phyloP scores from a whole-genome alignment of 2,888 invertebrate species.

The Pedicia rivosa region DNA sequence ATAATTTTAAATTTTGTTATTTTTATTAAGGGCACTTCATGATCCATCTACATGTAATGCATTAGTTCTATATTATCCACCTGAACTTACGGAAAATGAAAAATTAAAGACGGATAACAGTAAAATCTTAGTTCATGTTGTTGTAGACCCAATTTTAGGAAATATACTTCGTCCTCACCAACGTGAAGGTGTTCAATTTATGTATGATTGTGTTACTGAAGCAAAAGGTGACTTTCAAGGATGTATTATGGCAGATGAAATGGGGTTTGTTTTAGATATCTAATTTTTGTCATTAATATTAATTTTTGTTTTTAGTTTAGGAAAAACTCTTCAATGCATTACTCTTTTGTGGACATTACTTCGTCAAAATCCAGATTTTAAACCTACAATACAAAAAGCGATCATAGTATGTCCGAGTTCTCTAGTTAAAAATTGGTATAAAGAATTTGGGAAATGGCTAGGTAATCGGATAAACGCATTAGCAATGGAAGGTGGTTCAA shows the following conservation, averaged over 20 bases:
- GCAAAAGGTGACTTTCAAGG: constrained; percentile 69
- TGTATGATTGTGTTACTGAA: constrained; percentile 98
- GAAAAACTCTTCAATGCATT: constrained; percentile 96
- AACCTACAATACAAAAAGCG: constrained; percentile 78
- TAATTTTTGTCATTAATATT: neutral
- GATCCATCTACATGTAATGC: constrained; percentile 90
- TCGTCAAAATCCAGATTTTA: constrained; percentile 82
- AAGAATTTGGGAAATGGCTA: constrained; percentile 96
- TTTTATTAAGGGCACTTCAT: constrained; percentile 47
- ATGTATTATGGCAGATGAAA: constrained; percentile 99
- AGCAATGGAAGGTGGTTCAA: constrained; percentile 75
- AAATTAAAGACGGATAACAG: constrained; percentile 59
- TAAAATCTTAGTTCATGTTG: constrained; percentile 69
- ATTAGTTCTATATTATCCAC: constrained; percentile 73
- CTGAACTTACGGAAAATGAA: constrained; percentile 71
- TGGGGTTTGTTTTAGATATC: constrained; percentile 66
- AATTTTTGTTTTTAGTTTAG: constrained; percentile 35
- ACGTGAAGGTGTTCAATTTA: constrained; percentile 95
- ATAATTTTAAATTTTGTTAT: constrained; percentile 20
- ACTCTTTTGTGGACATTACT: constrained; percentile 89
- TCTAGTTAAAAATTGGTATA: constrained; percentile 97
- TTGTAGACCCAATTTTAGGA: constrained; percentile 86
- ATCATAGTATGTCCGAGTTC: constrained; percentile 96
- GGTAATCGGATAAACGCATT: constrained; percentile 64
- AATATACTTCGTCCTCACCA: constrained; percentile 93